phyloP scores from a whole-genome alignment of 2,113 vertebrate genomes.

The Hemiscyllium ocellatum region DNA sequence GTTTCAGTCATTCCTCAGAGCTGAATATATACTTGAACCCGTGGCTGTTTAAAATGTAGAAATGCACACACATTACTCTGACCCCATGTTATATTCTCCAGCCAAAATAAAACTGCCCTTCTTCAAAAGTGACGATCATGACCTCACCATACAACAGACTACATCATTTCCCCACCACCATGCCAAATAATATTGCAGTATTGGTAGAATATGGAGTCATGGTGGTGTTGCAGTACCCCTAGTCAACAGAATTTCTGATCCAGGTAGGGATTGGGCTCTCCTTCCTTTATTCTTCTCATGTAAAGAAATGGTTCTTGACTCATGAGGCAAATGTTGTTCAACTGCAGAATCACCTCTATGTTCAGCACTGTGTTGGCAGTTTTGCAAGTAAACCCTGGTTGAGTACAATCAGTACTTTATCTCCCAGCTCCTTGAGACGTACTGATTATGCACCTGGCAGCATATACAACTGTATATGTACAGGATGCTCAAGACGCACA shows the following conservation, averaged over 20 bases:
- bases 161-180: neutral
- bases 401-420: no score
- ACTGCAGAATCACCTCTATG: no score
- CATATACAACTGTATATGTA: no score
- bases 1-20: neutral
- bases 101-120: neutral
- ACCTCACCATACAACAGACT: neutral
- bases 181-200: no score
- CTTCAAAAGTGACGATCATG: neutral
- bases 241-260: neutral
- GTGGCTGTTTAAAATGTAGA: neutral
- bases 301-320: no score
- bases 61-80: neutral
- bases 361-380: no score
- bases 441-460: no score
- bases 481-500: no score
- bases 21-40: neutral
- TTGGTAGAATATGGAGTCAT: neutral
- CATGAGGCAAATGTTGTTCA: no score
- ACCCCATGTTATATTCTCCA: neutral
- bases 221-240: neutral
- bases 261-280: neutral
- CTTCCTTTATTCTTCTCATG: no score
- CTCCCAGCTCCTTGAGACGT: no score
- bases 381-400: no score